Conservation (phyloP, 2,113 vertebrate species). For the Colaptes auratus region DNA sequence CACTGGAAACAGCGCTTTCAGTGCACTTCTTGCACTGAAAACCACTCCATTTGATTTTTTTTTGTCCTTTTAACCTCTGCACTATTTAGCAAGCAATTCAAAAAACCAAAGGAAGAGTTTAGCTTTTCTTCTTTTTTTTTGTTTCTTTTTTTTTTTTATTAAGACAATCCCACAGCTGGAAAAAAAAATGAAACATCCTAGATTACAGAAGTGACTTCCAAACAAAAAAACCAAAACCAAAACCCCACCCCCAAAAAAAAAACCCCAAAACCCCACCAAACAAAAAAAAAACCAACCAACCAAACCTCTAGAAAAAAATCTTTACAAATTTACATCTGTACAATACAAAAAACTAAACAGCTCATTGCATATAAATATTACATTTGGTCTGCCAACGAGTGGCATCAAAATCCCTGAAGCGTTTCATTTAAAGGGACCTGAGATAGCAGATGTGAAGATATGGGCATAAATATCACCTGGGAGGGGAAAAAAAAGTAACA, state of each 20-base stretch:
- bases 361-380: conserved; percentile 82
- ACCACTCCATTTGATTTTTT: not conserved
- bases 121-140: not conserved
- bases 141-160: conserved; percentile 64
- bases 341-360: conserved; percentile 78
- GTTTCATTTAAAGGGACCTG: conserved; percentile 77
- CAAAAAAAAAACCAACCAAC: conserved; percentile 30
- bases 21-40: not conserved
- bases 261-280: conserved; percentile 69
- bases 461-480: conserved; percentile 66
- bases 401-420: conserved; percentile 81
- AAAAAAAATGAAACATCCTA: conserved; percentile 74
- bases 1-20: no score
- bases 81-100: conserved; percentile 5
- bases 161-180: conserved; percentile 72
- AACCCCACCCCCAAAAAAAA: not conserved
- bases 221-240: conserved; percentile 44
- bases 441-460: conserved; percentile 72
- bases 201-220: conserved; percentile 69
- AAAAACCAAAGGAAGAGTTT: conserved; percentile 38
- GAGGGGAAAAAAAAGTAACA: not conserved
- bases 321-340: conserved; percentile 79
- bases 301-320: conserved; percentile 69
- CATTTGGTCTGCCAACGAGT: conserved; percentile 79
- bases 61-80: not conserved